Percentiles rank a stretch among this genome's conserved stretches.
These are phyloP conservation scores for Epirrhoe tristata DNA, from an alignment of 2,888 invertebrate species.

Conservation along the genomic window DNA sequence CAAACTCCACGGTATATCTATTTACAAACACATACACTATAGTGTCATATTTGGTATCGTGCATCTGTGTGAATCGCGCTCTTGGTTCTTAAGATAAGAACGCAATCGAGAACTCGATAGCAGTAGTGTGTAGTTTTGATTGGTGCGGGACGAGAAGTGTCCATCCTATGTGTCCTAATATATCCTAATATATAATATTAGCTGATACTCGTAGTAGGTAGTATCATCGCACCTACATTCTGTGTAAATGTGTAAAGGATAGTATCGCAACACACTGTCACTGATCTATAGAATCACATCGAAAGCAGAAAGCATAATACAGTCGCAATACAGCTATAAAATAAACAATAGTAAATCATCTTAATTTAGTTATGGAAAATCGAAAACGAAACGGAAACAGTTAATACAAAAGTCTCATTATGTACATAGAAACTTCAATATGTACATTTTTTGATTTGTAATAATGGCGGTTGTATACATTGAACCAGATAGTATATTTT, in stretches of 20 bases:
- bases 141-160: no score
- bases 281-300: conserved; percentile 35
- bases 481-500: conserved; percentile 2
- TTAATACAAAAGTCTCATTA: conserved; percentile 64
- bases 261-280: conserved; percentile 34
- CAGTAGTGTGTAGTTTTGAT: no score
- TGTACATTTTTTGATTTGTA: conserved; percentile 58
- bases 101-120: no score
- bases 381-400: conserved; percentile 52
- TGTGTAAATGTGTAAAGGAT: conserved; percentile 14
- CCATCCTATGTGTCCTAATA: no score
- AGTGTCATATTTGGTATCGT: no score
- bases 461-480: conserved; percentile 38
- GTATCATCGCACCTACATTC: no score
- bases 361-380: conserved; percentile 47
- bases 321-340: conserved; percentile 36
- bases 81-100: no score
- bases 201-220: no score
- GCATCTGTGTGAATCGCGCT: no score
- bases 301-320: conserved; percentile 53
- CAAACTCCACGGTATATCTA: no score
- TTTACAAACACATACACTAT: no score
- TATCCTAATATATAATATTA: no score
- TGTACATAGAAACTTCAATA: conserved; percentile 63
- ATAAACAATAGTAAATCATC: conserved; percentile 29